Conservation (phyloP, 2,797 vertebrate genomes). For the Borostomias antarcticus region DNA sequence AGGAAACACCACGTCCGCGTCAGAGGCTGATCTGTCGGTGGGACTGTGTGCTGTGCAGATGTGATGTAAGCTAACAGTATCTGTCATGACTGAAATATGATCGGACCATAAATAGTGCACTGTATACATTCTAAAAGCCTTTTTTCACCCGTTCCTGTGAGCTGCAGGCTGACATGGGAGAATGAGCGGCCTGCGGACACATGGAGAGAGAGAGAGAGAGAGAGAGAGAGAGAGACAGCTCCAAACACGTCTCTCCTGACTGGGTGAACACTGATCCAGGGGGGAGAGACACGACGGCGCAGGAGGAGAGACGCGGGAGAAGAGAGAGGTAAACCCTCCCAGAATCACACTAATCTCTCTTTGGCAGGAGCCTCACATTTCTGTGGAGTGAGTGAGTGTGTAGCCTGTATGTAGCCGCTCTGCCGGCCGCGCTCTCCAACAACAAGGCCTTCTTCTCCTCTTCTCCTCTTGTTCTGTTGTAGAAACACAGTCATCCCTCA, state of each 20-base stretch:
- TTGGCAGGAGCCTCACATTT: slow-evolving; percentile 63
- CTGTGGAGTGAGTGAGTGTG: slow-evolving; percentile 33
- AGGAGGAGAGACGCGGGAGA: slow-evolving; percentile 48
- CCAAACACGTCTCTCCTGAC: slow-evolving; percentile 58
- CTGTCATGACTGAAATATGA: slow-evolving; percentile 36
- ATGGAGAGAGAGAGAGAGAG: slow-evolving; percentile 46
- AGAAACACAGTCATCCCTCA: too few species aligned
- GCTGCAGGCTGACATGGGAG: slow-evolving; percentile 30
- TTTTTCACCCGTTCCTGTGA: slow-evolving; percentile 54
- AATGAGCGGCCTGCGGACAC: slow-evolving; percentile 6
- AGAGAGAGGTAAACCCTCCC: slow-evolving; percentile 69
- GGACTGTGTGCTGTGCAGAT: slow-evolving; percentile 35
- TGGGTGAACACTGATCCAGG: slow-evolving; percentile 58
- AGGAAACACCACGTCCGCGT: slow-evolving; percentile 35
- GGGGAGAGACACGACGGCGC: slow-evolving; percentile 48
- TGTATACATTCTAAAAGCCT: slow-evolving; percentile 35
- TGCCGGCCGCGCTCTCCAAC: too few species aligned
- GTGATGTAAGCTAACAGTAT: slow-evolving; percentile 9
- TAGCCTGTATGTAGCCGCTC: too few species aligned
- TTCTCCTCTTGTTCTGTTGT: too few species aligned
- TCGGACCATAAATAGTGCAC: slow-evolving; percentile 31
- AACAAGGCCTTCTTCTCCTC: too few species aligned
- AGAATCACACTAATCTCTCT: slow-evolving; percentile 75
- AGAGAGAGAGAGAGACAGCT: slow-evolving; percentile 38
- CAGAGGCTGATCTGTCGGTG: slow-evolving; percentile 32